Conservation (phyloP, 2,888 invertebrate genomes). For the Drosophila colorata region DNA sequence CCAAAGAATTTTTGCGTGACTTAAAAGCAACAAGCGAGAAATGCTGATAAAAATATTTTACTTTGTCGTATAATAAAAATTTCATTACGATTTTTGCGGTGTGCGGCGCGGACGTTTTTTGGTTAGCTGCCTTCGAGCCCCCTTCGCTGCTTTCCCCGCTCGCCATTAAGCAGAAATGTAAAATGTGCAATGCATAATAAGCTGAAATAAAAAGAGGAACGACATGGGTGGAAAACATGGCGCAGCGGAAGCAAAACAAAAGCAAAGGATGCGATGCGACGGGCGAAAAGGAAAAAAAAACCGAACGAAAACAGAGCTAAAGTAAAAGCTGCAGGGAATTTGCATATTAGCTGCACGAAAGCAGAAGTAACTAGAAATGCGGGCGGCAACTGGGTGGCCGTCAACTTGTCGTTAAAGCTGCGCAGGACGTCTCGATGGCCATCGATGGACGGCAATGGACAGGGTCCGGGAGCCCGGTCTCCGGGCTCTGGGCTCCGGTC, state of each 20-base stretch:
- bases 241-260: conserved; percentile 71
- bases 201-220: conserved; percentile 53
- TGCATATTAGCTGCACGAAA: conserved; percentile 75
- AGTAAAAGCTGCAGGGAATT: conserved; percentile 75
- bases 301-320: conserved; percentile 49
- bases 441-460: conserved; percentile 51
- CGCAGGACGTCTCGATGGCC: conserved; percentile 51
- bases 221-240: conserved; percentile 66
- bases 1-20: conserved; percentile 55
- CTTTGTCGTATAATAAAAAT: conserved; percentile 80
- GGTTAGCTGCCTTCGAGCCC: conserved; percentile 14
- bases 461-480: background rate
- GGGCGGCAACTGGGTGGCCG: conserved; percentile 17
- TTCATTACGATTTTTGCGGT: conserved; percentile 81
- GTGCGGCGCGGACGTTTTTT: conserved; percentile 36
- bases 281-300: conserved; percentile 32
- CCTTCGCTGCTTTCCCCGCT: background rate
- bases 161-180: conserved; percentile 66
- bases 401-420: conserved; percentile 57
- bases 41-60: conserved; percentile 80
- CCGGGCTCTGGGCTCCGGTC: background rate
- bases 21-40: conserved; percentile 77
- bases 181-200: conserved; percentile 82
- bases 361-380: conserved; percentile 30
- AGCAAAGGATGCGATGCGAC: conserved; percentile 48